A percentile compares a stretch with the other conserved stretches of the same genome.
These are phyloP conservation scores for Criorhina ranunculi DNA, from an alignment of 2,888 invertebrate species.

Conservation along the genomic window DNA sequence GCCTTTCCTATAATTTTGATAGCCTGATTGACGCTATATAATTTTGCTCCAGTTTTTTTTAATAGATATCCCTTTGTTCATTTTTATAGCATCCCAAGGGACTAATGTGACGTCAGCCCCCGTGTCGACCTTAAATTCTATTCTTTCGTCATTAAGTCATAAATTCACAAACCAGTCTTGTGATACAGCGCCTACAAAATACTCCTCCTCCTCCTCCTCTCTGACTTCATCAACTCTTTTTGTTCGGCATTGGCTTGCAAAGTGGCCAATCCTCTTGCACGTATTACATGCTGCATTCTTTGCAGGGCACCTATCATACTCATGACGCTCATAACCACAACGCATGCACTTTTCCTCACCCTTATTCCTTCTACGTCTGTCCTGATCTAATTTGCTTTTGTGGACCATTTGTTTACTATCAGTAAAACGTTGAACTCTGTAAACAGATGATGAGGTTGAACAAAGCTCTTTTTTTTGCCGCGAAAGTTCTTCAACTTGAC, in stretches of 20 bases:
- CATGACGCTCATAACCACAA: slow-evolving; percentile 38
- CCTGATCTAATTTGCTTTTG: background rate
- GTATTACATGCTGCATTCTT: slow-evolving; percentile 14
- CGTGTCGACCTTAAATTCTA: slow-evolving; percentile 29
- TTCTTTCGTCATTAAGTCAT: slow-evolving; percentile 25
- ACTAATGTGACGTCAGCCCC: slow-evolving; percentile 28
- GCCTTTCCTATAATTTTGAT: background rate
- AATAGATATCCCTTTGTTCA: background rate
- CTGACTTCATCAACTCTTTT: slow-evolving; percentile 24
- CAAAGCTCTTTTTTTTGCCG: slow-evolving; percentile 28
- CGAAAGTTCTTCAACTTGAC: slow-evolving; percentile 10
- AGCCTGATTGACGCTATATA: slow-evolving; percentile 16
- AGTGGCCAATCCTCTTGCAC: too few species aligned
- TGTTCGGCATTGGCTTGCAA: too few species aligned
- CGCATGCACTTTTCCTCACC: slow-evolving; percentile 14
- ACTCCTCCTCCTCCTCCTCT: slow-evolving; percentile 15
- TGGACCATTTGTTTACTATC: background rate
- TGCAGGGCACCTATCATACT: slow-evolving; percentile 22
- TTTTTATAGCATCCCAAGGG: slow-evolving; percentile 12
- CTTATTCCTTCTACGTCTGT: background rate
- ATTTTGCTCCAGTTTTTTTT: slow-evolving; percentile 16
- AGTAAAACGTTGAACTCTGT: slow-evolving; percentile 11
- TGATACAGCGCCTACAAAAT: slow-evolving; percentile 34
- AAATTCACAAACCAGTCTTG: slow-evolving; percentile 27
- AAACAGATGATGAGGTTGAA: background rate